A percentile compares a stretch with the other conserved stretches of the same genome.
Evolutionary conservation across 2,888 invertebrate genomes (phyloP).

Genomic region (Lasius platythorax): DNA sequence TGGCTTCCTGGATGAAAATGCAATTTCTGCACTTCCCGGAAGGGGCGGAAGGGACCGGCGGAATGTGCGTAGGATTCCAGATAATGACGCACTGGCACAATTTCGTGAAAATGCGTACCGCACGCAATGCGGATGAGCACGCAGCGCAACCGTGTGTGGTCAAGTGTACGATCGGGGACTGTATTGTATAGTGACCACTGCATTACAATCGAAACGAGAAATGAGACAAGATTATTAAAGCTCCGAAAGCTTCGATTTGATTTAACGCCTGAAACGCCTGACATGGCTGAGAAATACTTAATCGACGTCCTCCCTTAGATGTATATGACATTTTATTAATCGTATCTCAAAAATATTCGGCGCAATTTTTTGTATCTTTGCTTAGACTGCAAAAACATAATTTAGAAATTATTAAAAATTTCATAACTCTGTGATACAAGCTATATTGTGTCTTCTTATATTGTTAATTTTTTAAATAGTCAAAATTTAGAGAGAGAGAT

Average conservation of each 20-base stretch:
- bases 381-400: not conserved
- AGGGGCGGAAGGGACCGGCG: conserved; percentile 25
- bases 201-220: conserved; percentile 12
- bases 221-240: not conserved
- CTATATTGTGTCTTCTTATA: not conserved
- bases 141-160: not conserved
- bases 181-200: not conserved
- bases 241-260: not conserved
- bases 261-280: not conserved
- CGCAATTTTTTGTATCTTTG: not conserved
- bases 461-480: not conserved
- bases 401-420: not conserved
- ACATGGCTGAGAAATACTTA: not conserved
- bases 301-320: not conserved
- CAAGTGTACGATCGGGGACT: conserved; percentile 4
- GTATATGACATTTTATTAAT: not conserved
- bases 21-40: conserved; percentile 50
- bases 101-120: conserved; percentile 45
- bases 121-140: not conserved
- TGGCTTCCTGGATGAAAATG: conserved; percentile 26
- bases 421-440: not conserved
- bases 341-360: not conserved
- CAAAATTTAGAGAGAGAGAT: not conserved
- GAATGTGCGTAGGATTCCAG: conserved; percentile 25
- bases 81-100: conserved; percentile 49